Conservation (phyloP, 2,113 vertebrate species). For the Centrocercus urophasianus region DNA sequence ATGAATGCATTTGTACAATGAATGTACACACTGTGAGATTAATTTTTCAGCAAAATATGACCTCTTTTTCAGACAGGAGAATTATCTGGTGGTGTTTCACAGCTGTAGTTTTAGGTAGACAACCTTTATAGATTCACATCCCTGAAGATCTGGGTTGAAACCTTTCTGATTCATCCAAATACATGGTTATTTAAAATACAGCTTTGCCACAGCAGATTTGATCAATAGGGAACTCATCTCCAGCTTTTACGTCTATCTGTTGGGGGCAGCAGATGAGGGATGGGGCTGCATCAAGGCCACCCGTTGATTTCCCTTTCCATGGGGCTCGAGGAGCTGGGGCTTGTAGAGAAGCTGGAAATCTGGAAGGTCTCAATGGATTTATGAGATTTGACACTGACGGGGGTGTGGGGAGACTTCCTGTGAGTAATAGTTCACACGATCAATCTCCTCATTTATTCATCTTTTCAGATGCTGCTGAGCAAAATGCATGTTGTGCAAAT, state of each 20-base stretch:
- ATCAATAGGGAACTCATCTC: neutral
- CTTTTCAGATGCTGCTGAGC: slow-evolving; percentile 29
- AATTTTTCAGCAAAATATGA: neutral
- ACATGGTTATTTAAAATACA: neutral
- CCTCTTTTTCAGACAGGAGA: neutral
- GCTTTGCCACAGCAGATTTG: neutral
- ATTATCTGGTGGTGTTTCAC: neutral
- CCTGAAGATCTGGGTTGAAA: neutral
- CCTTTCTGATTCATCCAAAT: neutral
- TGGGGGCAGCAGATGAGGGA: neutral
- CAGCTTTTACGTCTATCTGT: neutral
- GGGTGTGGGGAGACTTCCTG: neutral
- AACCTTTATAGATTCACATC: neutral
- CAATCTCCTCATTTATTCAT: slow-evolving; percentile 8
- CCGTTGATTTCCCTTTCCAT: neutral
- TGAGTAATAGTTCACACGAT: neutral
- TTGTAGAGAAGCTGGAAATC: neutral
- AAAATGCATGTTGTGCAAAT: neutral
- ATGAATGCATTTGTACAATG: neutral
- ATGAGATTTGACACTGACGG: neutral
- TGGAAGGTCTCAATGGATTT: neutral
- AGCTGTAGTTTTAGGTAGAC: neutral
- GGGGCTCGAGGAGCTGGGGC: neutral
- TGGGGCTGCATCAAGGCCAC: fast-evolving
- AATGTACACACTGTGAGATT: neutral